Conservation (phyloP, 1,140 invertebrate species). For the Brachionus sp. region DNA sequence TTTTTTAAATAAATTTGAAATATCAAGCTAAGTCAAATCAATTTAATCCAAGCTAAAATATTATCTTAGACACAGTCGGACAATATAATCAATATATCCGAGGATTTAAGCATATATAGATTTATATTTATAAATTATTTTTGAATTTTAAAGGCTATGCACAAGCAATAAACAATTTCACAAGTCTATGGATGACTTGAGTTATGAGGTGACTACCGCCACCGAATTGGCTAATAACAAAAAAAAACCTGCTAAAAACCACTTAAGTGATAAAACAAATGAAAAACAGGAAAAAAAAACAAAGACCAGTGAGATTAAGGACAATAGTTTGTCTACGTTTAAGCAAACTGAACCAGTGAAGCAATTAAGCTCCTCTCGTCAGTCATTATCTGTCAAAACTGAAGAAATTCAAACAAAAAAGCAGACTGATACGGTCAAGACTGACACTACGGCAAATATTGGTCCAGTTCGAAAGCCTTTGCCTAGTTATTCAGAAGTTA, state of each 20-base stretch:
- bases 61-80: not conserved
- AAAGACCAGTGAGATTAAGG: not conserved
- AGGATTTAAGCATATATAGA: not conserved
- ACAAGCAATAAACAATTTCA: constrained; percentile 41
- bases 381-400: not conserved
- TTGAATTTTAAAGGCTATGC: not conserved
- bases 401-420: not conserved
- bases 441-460: not conserved
- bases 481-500: constrained; percentile 26
- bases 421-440: not conserved
- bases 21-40: not conserved
- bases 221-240: not conserved
- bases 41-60: not conserved
- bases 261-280: not conserved
- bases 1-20: not conserved
- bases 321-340: not conserved
- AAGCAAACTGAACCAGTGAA: not conserved
- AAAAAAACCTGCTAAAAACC: not conserved
- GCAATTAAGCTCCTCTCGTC: not conserved
- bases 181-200: constrained; percentile 44
- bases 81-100: not conserved
- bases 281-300: not conserved
- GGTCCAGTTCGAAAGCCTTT: constrained; percentile 10
- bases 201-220: not conserved
- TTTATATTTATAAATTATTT: no score